These are phyloP conservation scores for Ptilorrhoa leucosticta DNA, from an alignment of 2,113 vertebrate species.

Conservation along the genomic window DNA sequence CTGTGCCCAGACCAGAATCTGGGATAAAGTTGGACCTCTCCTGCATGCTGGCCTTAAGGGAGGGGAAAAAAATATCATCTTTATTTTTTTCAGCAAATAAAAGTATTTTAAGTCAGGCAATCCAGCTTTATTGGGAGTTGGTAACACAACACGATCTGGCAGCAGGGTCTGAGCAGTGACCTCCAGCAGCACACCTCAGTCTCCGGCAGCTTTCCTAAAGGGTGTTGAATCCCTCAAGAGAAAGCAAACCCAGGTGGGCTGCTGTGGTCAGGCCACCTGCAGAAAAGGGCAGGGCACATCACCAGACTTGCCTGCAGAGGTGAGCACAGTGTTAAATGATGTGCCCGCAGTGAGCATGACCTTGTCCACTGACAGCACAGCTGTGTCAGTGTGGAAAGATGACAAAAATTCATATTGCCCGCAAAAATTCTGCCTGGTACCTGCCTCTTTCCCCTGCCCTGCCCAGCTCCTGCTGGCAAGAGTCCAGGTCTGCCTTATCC, in stretches of 20 bases:
- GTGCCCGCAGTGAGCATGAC: not conserved
- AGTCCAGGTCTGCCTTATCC: not conserved
- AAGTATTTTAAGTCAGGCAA: not conserved
- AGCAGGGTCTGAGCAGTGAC: not conserved
- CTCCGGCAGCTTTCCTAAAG: not conserved
- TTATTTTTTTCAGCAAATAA: not conserved
- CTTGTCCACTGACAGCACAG: not conserved
- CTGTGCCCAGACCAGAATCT: not conserved
- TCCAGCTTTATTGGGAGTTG: not conserved
- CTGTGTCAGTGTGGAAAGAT: not conserved
- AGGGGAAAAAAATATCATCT: not conserved
- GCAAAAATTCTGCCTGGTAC: not conserved
- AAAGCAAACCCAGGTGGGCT: not conserved
- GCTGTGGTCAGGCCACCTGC: not conserved
- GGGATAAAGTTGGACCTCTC: not conserved
- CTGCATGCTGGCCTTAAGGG: not conserved
- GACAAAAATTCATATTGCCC: not conserved
- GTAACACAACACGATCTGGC: not conserved
- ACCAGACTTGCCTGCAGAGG: not conserved
- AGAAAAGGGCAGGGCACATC: not conserved
- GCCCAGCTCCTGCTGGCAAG: not conserved
- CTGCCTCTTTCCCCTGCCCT: not conserved
- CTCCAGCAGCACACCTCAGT: not conserved
- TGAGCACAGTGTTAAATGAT: not conserved
- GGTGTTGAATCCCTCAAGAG: not conserved